Evolutionary conservation across 2,797 vertebrate genomes (phyloP).

Genomic region (Microctenopoma steveboyesi): DNA sequence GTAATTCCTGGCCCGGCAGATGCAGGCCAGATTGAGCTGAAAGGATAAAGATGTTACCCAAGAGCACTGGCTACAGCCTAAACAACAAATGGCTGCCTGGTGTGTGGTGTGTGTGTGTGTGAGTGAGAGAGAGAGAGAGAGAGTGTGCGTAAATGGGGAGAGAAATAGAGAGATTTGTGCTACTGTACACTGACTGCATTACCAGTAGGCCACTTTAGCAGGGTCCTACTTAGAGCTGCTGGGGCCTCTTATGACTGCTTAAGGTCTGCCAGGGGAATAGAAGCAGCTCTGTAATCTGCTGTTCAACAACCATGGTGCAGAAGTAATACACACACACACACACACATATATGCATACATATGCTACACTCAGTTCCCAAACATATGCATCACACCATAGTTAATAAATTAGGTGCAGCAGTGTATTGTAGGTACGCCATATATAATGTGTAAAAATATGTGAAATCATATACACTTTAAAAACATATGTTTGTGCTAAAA

Average conservation of each 20-base stretch:
- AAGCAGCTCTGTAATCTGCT: constrained; percentile 35
- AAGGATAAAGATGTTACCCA: constrained; percentile 81
- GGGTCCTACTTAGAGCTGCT: constrained; percentile 51
- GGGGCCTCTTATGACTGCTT: constrained; percentile 49
- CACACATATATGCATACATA: background rate
- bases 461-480: too few relatives aligned
- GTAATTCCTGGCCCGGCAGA: constrained; percentile 76
- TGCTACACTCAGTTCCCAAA: background rate
- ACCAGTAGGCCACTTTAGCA: constrained; percentile 71
- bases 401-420: too few relatives aligned
- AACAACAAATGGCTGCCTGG: constrained; percentile 57
- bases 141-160: background rate
- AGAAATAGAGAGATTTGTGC: constrained; percentile 28
- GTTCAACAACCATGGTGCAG: background rate
- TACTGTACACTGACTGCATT: constrained; percentile 51
- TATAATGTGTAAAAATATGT: too few relatives aligned
- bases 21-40: constrained; percentile 75
- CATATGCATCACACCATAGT: too few relatives aligned
- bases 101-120: constrained; percentile 17
- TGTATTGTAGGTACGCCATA: too few relatives aligned
- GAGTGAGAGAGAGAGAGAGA: background rate
- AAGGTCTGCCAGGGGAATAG: constrained; percentile 41
- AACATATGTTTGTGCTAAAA: too few relatives aligned
- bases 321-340: constrained; percentile 1
- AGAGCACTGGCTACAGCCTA: constrained; percentile 59